phyloP scores from a whole-genome alignment of 1,140 invertebrate genomes.

The Drosophila watanabei region DNA sequence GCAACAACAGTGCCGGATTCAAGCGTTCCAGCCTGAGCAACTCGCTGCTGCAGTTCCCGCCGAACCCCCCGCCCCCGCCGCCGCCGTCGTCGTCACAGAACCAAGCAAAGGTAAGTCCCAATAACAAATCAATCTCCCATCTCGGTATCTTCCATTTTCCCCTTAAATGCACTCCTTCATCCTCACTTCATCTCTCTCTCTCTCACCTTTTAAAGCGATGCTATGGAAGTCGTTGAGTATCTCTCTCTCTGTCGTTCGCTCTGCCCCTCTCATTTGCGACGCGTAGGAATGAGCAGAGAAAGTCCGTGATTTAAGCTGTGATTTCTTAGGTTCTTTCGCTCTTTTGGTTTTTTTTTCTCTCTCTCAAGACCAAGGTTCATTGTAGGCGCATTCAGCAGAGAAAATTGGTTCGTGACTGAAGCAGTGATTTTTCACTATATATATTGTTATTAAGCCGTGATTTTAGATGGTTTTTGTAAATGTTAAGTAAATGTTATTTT shows the following conservation, averaged over 20 bases:
- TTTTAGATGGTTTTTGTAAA: not conserved
- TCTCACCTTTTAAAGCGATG: slow-evolving; percentile 23
- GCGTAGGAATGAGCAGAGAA: slow-evolving; percentile 22
- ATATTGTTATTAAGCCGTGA: too few species aligned
- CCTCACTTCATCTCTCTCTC: slow-evolving; percentile 13
- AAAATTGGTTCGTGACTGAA: not conserved
- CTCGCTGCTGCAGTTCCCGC: slow-evolving; percentile 56
- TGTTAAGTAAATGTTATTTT: not conserved
- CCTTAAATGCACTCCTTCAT: not conserved
- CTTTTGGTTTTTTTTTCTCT: too few species aligned
- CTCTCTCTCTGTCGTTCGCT: not conserved
- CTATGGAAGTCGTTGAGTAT: slow-evolving; percentile 34
- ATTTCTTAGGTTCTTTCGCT: not conserved
- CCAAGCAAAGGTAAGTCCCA: slow-evolving; percentile 65
- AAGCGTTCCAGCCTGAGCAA: slow-evolving; percentile 70
- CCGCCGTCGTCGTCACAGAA: slow-evolving; percentile 35
- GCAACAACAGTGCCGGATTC: slow-evolving; percentile 58
- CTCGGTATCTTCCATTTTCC: slow-evolving; percentile 5
- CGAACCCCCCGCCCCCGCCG: slow-evolving; percentile 51
- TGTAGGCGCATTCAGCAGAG: slow-evolving; percentile 23
- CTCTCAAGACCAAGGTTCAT: not conserved
- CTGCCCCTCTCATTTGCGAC: slow-evolving; percentile 11
- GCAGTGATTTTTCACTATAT: slow-evolving; percentile 7
- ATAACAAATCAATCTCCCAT: slow-evolving; percentile 46
- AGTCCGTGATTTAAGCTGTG: slow-evolving; percentile 8